These are phyloP conservation scores for Lophura nycthemera DNA, from an alignment of 2,113 vertebrate genomes.

Conservation along the genomic window DNA sequence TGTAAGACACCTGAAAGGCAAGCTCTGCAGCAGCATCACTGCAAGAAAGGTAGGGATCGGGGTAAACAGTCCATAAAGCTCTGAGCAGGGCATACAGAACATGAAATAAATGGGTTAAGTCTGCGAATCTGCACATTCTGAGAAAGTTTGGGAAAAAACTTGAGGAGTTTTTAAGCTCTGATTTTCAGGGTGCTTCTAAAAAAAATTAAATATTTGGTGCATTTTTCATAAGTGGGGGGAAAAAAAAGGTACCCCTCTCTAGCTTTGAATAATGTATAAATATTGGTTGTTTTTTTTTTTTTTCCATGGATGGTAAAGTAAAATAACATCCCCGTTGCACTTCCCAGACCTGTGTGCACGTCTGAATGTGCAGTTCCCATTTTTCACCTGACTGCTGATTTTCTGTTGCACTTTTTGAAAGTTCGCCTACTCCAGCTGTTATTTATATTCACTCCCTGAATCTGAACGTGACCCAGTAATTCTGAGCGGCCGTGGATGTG, in stretches of 20 bases:
- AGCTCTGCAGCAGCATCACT: constrained; percentile 61
- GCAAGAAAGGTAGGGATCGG: constrained; percentile 66
- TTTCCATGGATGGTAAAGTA: not conserved
- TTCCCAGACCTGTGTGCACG: not conserved
- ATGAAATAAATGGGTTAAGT: constrained; percentile 18
- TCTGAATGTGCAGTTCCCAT: not conserved
- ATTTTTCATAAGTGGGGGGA: not conserved
- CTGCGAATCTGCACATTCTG: not conserved
- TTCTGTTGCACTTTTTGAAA: constrained; percentile 31
- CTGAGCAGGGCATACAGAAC: not conserved
- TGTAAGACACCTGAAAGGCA: constrained; percentile 72
- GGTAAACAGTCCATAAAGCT: constrained; percentile 25
- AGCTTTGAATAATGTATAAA: not conserved
- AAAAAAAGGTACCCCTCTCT: not conserved
- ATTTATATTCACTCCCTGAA: constrained; percentile 65
- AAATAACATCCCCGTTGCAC: not conserved
- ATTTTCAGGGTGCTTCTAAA: not conserved
- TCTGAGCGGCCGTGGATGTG: constrained; percentile 62
- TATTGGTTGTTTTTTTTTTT: not conserved
- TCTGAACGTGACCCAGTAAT: constrained; percentile 71
- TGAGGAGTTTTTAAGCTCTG: not conserved
- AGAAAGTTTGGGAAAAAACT: constrained; percentile 65
- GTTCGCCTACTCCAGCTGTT: constrained; percentile 71
- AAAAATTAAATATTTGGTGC: not conserved
- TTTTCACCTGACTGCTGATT: constrained; percentile 21